phyloP scores from a whole-genome alignment of 2,888 invertebrate genomes.

The Polyommatus icarus region DNA sequence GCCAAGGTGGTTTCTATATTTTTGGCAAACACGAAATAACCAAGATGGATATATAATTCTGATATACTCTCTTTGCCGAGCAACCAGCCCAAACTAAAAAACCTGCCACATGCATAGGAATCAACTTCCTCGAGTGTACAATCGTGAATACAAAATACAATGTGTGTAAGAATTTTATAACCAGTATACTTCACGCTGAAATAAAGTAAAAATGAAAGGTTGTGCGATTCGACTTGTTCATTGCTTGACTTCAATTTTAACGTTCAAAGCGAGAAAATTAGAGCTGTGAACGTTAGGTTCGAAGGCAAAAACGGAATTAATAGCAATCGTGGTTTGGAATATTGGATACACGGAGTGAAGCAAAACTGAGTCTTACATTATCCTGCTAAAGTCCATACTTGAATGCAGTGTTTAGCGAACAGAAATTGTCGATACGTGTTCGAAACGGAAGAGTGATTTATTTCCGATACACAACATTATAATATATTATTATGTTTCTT shows the following conservation, averaged over 20 bases:
- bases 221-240: not conserved
- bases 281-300: not conserved
- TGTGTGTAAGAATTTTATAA: no score
- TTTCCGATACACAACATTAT: not conserved
- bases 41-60: no score
- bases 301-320: not conserved
- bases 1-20: no score
- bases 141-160: no score
- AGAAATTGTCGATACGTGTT: not conserved
- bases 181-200: not conserved
- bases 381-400: not conserved
- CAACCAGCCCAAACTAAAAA: no score
- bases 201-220: not conserved
- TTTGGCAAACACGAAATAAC: no score
- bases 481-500: not conserved
- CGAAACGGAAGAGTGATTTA: not conserved
- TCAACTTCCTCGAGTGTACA: no score
- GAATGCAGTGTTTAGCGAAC: not conserved
- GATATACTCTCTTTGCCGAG: no score
- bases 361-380: not conserved
- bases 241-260: not conserved
- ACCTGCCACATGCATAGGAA: no score
- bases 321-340: not conserved
- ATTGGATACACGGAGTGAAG: not conserved
- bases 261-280: not conserved